These are phyloP conservation scores for Ericerus pela DNA, from an alignment of 1,140 invertebrate genomes.

Conservation along the genomic window DNA sequence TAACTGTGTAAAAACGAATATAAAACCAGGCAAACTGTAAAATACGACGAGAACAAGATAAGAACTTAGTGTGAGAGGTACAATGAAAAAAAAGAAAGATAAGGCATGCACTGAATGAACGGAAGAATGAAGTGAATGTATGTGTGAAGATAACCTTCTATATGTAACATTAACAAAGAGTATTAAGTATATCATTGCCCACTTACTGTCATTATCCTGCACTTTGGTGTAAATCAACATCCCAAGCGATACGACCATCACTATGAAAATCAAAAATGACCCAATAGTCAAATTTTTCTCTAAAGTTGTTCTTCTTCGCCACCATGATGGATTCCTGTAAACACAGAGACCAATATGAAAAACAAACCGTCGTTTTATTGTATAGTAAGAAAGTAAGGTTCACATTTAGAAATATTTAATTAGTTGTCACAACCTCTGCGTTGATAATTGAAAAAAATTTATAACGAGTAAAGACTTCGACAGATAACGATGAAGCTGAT, in stretches of 20 bases:
- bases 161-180: background rate
- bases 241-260: background rate
- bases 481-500: no score
- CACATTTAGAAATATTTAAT: no score
- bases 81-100: background rate
- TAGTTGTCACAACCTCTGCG: no score
- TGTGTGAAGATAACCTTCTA: background rate
- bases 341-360: no score
- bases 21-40: slow-evolving; percentile 21
- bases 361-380: no score
- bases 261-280: slow-evolving; percentile 24
- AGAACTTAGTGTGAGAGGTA: background rate
- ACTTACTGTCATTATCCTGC: background rate
- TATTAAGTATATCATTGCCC: background rate
- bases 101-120: no score
- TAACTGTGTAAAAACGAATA: no score
- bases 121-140: no score
- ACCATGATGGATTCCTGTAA: slow-evolving; percentile 68
- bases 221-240: background rate
- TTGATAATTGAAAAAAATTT: no score
- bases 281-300: slow-evolving; percentile 57
- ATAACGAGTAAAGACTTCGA: no score
- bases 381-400: no score
- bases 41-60: slow-evolving; percentile 9
- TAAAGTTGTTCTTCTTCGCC: slow-evolving; percentile 60